These are phyloP conservation scores for Epinotia brunnichana DNA, from an alignment of 2,888 invertebrate genomes.

Conservation along the genomic window DNA sequence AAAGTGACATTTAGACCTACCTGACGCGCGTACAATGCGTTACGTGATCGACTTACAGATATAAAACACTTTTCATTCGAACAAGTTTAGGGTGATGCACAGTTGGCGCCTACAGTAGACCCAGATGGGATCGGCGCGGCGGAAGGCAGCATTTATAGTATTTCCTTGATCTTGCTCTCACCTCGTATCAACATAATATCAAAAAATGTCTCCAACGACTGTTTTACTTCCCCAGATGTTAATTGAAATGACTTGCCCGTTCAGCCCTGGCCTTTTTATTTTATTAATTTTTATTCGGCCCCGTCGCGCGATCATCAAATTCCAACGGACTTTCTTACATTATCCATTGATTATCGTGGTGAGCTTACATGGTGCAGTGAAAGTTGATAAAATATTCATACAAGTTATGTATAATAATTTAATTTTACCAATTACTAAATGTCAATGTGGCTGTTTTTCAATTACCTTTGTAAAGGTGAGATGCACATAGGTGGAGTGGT, in stretches of 20 bases:
- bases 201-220: too few relatives aligned
- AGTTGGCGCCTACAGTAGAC: too few relatives aligned
- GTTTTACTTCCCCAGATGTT: constrained; percentile 74
- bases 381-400: constrained; percentile 28
- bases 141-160: too few relatives aligned
- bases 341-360: constrained; percentile 60
- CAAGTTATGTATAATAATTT: not conserved
- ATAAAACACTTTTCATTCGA: too few relatives aligned
- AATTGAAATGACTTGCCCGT: constrained; percentile 78
- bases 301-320: constrained; percentile 69
- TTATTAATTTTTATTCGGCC: constrained; percentile 70
- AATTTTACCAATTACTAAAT: constrained; percentile 17
- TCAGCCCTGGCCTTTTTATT: constrained; percentile 62
- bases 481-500: too few relatives aligned
- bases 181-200: too few relatives aligned
- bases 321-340: constrained; percentile 73
- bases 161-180: too few relatives aligned
- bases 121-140: too few relatives aligned
- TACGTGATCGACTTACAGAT: too few relatives aligned
- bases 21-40: too few relatives aligned
- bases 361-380: constrained; percentile 61
- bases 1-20: too few relatives aligned
- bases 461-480: not conserved
- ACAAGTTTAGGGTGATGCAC: too few relatives aligned
- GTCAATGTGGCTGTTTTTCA: not conserved